These are phyloP conservation scores for Unio pictorum DNA, from an alignment of 2,888 invertebrate genomes.

Conservation along the genomic window DNA sequence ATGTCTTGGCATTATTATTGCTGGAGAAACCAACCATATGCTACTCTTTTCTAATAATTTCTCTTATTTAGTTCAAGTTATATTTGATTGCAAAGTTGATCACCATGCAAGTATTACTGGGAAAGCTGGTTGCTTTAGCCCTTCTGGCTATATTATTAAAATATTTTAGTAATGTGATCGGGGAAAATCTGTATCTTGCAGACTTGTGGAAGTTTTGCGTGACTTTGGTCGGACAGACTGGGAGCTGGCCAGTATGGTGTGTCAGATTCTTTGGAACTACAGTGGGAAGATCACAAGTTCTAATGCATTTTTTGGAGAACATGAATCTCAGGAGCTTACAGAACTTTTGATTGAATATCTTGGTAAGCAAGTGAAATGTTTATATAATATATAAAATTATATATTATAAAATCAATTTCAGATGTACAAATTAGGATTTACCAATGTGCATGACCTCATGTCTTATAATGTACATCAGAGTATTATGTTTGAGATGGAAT, in stretches of 20 bases:
- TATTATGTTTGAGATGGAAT: too few relatives aligned
- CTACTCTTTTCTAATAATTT: too few relatives aligned
- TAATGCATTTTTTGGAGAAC: slow-evolving; percentile 64
- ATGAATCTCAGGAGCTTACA: slow-evolving; percentile 61
- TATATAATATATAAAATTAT: background rate
- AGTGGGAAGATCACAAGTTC: slow-evolving; percentile 71
- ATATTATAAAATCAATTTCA: background rate
- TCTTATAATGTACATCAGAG: too few relatives aligned
- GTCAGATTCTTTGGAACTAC: slow-evolving; percentile 84
- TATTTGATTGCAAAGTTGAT: too few relatives aligned
- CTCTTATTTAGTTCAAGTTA: too few relatives aligned
- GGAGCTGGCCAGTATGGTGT: slow-evolving; percentile 81
- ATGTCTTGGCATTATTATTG: too few relatives aligned
- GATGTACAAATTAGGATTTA: too few relatives aligned
- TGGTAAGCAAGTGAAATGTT: slow-evolving; percentile 38
- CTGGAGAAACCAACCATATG: too few relatives aligned
- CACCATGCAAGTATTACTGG: background rate
- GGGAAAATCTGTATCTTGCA: slow-evolving; percentile 38
- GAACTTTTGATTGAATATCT: slow-evolving; percentile 62
- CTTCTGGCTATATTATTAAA: too few relatives aligned
- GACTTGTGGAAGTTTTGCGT: slow-evolving; percentile 75
- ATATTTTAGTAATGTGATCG: too few relatives aligned
- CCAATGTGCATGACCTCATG: too few relatives aligned
- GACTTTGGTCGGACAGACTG: slow-evolving; percentile 79
- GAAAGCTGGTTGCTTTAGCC: background rate